These are phyloP conservation scores for Rugalucina vietnamica DNA, from an alignment of 2,888 invertebrate species.

Conservation along the genomic window DNA sequence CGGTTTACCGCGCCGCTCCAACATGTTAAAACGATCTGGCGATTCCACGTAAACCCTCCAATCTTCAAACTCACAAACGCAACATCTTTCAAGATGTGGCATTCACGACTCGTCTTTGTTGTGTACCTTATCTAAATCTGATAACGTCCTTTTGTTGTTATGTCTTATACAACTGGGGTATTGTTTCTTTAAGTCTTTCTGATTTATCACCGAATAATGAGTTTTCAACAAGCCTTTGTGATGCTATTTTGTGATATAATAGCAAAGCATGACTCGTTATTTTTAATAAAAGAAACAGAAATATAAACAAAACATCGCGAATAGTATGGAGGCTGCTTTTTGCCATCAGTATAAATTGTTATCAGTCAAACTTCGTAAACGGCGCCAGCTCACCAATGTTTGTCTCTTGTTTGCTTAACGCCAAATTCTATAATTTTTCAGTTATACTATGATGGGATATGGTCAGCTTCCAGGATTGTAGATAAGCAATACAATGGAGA, in stretches of 20 bases:
- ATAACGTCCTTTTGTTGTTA: background rate
- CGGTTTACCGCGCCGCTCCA: no score
- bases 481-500: no score
- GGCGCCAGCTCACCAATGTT: no score
- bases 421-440: no score
- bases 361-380: no score
- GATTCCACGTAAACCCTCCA: no score
- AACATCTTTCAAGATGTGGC: conserved; percentile 6
- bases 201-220: background rate
- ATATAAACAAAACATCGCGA: background rate
- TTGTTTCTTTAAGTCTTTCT: background rate
- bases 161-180: background rate
- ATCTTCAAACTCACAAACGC: no score
- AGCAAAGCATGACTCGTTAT: background rate
- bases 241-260: conserved; percentile 1
- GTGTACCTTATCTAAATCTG: conserved; percentile 32
- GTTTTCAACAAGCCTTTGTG: background rate
- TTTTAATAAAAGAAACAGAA: background rate
- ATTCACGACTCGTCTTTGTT: conserved; percentile 37
- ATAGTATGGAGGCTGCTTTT: background rate
- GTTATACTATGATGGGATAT: no score
- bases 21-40: no score
- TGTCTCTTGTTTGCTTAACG: no score
- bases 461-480: no score
- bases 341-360: no score